Evolutionary conservation across 92 coral and sea anemone genomes (phyloP), one percentile per base, ranked within the genome.

Genomic region (Porites evermanni): DNA sequence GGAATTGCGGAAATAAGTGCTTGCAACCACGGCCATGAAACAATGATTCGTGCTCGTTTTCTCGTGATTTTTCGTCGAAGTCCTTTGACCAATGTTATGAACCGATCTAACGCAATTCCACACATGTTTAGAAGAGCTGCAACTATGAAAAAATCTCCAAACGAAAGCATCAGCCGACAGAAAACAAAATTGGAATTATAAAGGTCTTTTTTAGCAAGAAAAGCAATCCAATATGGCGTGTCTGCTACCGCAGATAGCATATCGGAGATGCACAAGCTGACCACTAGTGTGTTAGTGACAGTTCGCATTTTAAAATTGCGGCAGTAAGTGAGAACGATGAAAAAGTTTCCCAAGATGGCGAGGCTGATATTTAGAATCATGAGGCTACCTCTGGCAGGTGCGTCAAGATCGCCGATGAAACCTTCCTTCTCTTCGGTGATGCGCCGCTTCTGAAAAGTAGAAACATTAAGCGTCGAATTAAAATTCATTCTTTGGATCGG

Each of bases 221-320:
- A 16, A 26, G 88, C 66, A 61, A 87, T 59, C 98, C 98, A 94
- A 74, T 89, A 92, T 14, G 98, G 95, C 64, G 86, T 63, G 38
- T 94, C 98, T 74, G 87, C 91, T 32, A 94, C 29, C 70, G 98
- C 91, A 11, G 98, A 94, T 24, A 94, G 79, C 64, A 94, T 38
- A 29, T 94, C 98, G 18, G 98, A 92, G 51, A 80, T 83, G 60
- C 95, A 92, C 78, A 94, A 77, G 68, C 93, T 94, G 32, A 94
- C 94, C 13, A 94, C 98, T 13, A 94, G 74, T 21, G 95, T 90
- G 71, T 94, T 94, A 6, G 98, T 94, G 32, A 88, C 86, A 9
- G 95, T 94, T 61, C 98, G 88, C 98, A 94, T 94, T 86, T 94
- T 92, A 54, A 92, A 89, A 65, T 91, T 94, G 19, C 92, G 95